Evolutionary conservation across 2,113 vertebrate species (phyloP), one percentile per base, ranked within the genome.

Genomic region (Myotis brandtii): DNA sequence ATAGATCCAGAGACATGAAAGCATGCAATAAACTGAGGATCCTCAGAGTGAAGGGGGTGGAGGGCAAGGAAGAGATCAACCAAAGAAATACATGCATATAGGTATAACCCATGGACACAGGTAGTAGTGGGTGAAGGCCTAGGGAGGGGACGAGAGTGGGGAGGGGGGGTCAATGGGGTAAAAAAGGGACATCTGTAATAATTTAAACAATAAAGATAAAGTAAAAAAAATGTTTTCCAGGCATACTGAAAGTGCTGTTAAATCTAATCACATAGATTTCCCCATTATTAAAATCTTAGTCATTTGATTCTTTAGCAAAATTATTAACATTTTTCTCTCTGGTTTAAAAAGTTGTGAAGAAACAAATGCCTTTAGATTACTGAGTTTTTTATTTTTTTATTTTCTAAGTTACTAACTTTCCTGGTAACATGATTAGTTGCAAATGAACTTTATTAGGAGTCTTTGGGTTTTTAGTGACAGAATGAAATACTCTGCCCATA

Each of bases 381-480:
- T 18, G 67, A 16, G 37, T 34, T 93, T 94, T 95, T 34, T 16
- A 37, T 70, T 54, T 18, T 54, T 56, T 56, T 23, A 9, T 95
- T 94, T 92, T 94, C 62, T 91, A 66, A 66, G 40, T 90, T 93
- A 59, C 30, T 79, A 50, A 62, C 25, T 90, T 96, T 23, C 7
- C 46, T 50, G 16, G 82, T 93, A 86, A 48, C 20, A 7, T 46
- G n/a, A 50, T 91, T 89, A 82, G 64, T 81, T 75, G 50, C 27
- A 88, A 96, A 50, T 92, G 66, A 76, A 85, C 66, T 94, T 96
- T 88, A 46, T 12, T 93, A 82, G 40, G 6, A 97, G 21, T 94
- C 59, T 69, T 86, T 93, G 86, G 64, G 30, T 92, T 86, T 95
- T 92, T 32, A 87, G 80, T 62, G 46, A 66, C 50, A 67, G 64